A percentile compares a stretch with the other conserved stretches of the same genome.
phyloP scores from a whole-genome alignment of 2,797 vertebrate genomes.

The Rallus crepitans region DNA sequence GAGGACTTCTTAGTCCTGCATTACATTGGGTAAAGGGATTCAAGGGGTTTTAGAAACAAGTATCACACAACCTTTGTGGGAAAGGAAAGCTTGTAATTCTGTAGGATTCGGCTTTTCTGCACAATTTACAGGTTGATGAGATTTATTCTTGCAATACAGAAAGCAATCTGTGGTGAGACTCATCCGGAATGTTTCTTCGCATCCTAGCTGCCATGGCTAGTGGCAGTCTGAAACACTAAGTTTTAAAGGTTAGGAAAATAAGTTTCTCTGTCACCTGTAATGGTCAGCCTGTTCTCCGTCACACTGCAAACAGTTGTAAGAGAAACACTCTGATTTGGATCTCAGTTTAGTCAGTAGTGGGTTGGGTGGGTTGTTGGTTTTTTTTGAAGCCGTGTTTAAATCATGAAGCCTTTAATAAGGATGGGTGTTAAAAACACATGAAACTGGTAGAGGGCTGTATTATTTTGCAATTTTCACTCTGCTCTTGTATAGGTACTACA shows the following conservation, averaged over 20 bases:
- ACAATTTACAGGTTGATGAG: background rate
- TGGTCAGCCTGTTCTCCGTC: background rate
- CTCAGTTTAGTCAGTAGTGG: background rate
- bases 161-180: background rate
- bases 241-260: slow-evolving; percentile 30
- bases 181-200: background rate
- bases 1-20: background rate
- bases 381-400: background rate
- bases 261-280: slow-evolving; percentile 14
- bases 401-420: background rate
- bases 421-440: background rate
- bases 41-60: background rate
- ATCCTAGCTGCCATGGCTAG: background rate
- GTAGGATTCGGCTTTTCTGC: background rate
- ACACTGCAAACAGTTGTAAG: background rate
- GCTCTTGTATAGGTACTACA: background rate
- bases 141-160: background rate
- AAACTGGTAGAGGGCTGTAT: background rate
- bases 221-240: background rate
- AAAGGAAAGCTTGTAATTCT: background rate
- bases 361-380: too few species aligned
- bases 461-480: background rate
- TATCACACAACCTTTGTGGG: background rate
- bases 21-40: background rate
- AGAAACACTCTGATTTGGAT: background rate